Percentiles rank a stretch among this genome's conserved stretches.
These are phyloP conservation scores for Saccostrea cuccullata DNA, from an alignment of 1,140 invertebrate genomes.

Conservation along the genomic window DNA sequence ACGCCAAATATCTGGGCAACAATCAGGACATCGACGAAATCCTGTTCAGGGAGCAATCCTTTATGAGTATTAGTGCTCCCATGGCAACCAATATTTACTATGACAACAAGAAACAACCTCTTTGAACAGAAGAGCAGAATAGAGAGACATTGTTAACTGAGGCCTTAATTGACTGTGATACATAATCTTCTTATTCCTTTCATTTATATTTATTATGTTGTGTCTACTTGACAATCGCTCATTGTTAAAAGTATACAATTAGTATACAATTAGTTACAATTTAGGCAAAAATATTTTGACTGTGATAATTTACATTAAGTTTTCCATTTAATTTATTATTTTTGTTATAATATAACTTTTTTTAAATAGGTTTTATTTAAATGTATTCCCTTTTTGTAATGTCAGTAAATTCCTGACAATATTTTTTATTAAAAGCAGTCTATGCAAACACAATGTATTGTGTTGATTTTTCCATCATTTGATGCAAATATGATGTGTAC, in stretches of 20 bases:
- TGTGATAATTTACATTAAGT: not conserved
- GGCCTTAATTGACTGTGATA: too few relatives aligned
- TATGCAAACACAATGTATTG: not conserved
- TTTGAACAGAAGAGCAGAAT: not conserved
- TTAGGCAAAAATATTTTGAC: not conserved
- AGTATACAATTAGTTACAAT: not conserved
- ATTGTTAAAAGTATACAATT: not conserved
- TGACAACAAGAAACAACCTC: constrained; percentile 20
- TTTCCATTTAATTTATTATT: too few relatives aligned
- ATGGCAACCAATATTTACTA: constrained; percentile 41
- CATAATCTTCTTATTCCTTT: not conserved
- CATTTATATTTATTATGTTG: not conserved
- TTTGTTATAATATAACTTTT: too few relatives aligned
- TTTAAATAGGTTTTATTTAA: not conserved
- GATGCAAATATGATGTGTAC: too few relatives aligned
- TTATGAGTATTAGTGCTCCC: constrained; percentile 57
- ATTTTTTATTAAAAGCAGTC: not conserved
- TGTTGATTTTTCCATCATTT: too few relatives aligned
- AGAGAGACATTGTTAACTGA: not conserved
- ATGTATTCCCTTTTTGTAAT: not conserved
- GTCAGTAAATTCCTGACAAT: not conserved
- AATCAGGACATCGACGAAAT: constrained; percentile 52
- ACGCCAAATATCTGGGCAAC: constrained; percentile 44
- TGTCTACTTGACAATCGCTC: not conserved
- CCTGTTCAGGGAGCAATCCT: constrained; percentile 58